Evolutionary conservation across 2,797 vertebrate species (phyloP), one percentile per base, ranked within the genome.

Genomic region (Thamnophis elegans): DNA sequence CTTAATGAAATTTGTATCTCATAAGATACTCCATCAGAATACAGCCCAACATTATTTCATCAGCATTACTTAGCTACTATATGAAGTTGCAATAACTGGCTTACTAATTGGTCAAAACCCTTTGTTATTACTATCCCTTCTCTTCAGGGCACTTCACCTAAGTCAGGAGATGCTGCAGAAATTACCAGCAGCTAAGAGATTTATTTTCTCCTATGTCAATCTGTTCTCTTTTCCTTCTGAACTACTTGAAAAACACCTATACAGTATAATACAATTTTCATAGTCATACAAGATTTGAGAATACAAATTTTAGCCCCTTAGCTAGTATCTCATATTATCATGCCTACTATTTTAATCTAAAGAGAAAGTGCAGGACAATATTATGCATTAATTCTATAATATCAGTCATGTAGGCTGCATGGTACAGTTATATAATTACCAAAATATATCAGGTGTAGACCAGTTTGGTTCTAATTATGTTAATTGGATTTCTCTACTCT

Each of bases 321-420:
- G 36, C 47, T 22, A 54, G 12, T 68, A 60, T 68, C 20, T 3
- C 59, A 78, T 36, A 55, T n/a, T 42, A 59, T n/a, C 20, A 42
- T 47, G 47, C 5, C 36, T 54, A 88, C n/a, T 93, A 47, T 58
- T 85, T 88, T 93, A 55, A 91, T 25, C 42, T 88, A 89, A 62
- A 11, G 10, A 6, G 20, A 88, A 93, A 90, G 28, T 25, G 95
- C 90, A 87, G 95, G 91, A 10, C 73, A 94, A 93, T 94, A 92
- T 93, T 93, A 94, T 92, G 10, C 3, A 92, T 94, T 93, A 92
- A 90, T 62, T 89, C 92, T 93, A 95, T 86, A 95, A 95, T 87
- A 82, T 93, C 85, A 91, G 93, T 86, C 93, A 94, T 94, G 93
- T 93, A 94, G 93, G 90, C 89, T 1, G 0, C 53, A 53, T 91